phyloP scores from a whole-genome alignment of 2,113 vertebrate genomes.

The Campylomormyrus numenius region DNA sequence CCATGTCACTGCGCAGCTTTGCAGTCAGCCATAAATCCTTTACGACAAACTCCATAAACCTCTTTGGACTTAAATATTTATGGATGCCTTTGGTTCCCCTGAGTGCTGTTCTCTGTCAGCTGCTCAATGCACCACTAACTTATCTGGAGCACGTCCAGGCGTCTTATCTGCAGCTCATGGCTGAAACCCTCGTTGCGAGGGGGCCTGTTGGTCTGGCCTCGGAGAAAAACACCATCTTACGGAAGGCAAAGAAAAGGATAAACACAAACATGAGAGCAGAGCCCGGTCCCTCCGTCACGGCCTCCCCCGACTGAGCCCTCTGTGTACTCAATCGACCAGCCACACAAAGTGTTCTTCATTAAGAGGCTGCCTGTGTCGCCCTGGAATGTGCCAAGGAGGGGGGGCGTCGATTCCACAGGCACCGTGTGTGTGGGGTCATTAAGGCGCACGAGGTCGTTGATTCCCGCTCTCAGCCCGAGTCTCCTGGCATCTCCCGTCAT shows the following conservation, averaged over 20 bases:
- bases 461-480: not conserved
- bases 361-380: not conserved
- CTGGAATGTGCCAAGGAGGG: not conserved
- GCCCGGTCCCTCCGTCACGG: not conserved
- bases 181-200: conserved; percentile 39
- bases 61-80: conserved; percentile 61
- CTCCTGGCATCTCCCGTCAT: not conserved
- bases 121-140: conserved; percentile 47
- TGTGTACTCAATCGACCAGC: not conserved
- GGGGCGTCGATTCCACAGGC: not conserved
- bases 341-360: not conserved
- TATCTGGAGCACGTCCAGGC: conserved; percentile 54
- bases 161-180: conserved; percentile 52
- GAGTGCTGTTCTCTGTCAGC: conserved; percentile 57
- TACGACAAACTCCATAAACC: conserved; percentile 61
- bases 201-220: conserved; percentile 45
- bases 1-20: conserved; percentile 49
- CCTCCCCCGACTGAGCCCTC: not conserved
- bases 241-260: not conserved
- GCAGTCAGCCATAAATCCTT: conserved; percentile 60
- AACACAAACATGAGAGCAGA: not conserved
- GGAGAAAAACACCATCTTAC: conserved; percentile 9
- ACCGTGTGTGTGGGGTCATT: not conserved
- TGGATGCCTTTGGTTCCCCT: conserved; percentile 55
- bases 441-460: not conserved